A percentile compares a stretch with the other conserved stretches of the same genome.
These are phyloP conservation scores for Polyergus mexicanus DNA, from an alignment of 1,140 invertebrate genomes.

Conservation along the genomic window DNA sequence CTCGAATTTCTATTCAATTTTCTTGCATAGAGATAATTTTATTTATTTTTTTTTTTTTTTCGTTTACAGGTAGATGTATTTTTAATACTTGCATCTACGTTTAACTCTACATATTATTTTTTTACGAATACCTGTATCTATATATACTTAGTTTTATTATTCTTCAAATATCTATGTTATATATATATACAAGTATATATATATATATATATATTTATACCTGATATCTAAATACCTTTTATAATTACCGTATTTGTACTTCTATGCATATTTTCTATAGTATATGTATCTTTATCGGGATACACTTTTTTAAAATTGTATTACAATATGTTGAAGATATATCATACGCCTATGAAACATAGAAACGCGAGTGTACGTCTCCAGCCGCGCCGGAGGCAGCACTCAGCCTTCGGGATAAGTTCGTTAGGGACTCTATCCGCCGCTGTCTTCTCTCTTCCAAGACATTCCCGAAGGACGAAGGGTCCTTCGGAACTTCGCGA, in stretches of 20 bases:
- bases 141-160: background rate
- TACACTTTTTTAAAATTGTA: background rate
- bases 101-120: background rate
- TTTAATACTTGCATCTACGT: background rate
- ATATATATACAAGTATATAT: background rate
- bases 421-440: conserved; percentile 77
- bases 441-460: conserved; percentile 69
- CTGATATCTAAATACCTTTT: background rate
- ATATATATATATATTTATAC: background rate
- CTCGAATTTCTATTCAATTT: background rate
- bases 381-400: conserved; percentile 58
- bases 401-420: conserved; percentile 79
- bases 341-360: conserved; percentile 49
- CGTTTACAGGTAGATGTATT: too few species aligned
- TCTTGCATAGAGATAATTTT: background rate
- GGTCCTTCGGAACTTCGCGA: conserved; percentile 66
- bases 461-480: conserved; percentile 71
- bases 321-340: conserved; percentile 2
- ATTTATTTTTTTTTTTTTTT: background rate
- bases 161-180: background rate
- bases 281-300: background rate
- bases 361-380: conserved; percentile 64
- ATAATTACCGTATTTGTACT: too few species aligned
- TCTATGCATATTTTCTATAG: background rate
- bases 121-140: background rate